Evolutionary conservation across 1,140 invertebrate genomes (phyloP), one percentile per base, ranked within the genome.

Genomic region (Mylabris phalerata): DNA sequence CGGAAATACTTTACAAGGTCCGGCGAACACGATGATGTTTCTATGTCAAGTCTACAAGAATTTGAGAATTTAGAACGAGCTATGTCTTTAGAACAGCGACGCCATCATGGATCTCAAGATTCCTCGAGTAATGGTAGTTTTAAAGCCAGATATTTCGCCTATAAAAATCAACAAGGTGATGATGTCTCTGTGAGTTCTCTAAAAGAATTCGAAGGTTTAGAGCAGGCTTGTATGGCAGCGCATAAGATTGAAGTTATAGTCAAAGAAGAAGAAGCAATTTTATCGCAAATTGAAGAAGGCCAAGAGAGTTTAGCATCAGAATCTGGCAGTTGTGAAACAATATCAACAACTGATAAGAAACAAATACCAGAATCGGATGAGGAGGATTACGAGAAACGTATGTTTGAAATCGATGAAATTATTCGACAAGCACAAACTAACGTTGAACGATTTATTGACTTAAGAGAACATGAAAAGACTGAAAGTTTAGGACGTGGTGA

Each of bases 181-280:
- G 90, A 95, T 73, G 79, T 93, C 11, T 95, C 92, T 1, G 73
- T 94, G n/a, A 91, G 89, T 4, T 97, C 93, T 13, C 75, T 96
- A 3, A 93, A 93, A 71, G 95, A 98, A 74, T 97, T 97, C 75
- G 94, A 97, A 81, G 86, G 88, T 1, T 74, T 97, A 0, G 95
- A 98, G 74, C 85, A 83, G 57, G 92, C 93, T 24, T 92, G 93
- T 69, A 81, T 87, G 40, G 88, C 92, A 71, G 88, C 86, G 1
- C 86, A 91, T 60, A 79, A 86, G 52, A 87, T 90, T 45, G 91
- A 94, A 75, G 77, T 89, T 25, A 81, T 85, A 61, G 91, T 88
- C 0, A 87, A 90, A 68, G 86, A 93, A 71, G 92, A 95, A 72
- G 92, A 93, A 62, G 86, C 88, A 46, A 70, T 93, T 40, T 75